These are phyloP conservation scores for Ophioderma brevispina DNA, from an alignment of 35 echinoderm and acorn worm species.

Conservation along the genomic window DNA sequence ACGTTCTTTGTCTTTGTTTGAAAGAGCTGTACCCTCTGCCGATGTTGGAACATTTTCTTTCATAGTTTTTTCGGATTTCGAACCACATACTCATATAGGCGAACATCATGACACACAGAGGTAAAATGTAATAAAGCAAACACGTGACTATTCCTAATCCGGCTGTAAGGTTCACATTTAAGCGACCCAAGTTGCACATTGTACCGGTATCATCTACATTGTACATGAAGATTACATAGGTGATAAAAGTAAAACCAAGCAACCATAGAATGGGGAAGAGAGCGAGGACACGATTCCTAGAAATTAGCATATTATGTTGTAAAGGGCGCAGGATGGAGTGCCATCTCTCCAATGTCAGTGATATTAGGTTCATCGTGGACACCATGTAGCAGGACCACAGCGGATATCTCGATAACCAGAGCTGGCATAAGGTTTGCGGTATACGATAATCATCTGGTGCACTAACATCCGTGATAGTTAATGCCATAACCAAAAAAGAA, in stretches of 20 bases:
- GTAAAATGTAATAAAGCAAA: slow-evolving; percentile 28
- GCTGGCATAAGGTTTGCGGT: neutral
- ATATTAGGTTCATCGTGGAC: slow-evolving; percentile 56
- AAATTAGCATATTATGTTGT: slow-evolving; percentile 1
- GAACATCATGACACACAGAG: slow-evolving; percentile 46
- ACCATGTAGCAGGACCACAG: slow-evolving; percentile 43
- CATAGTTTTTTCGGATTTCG: neutral
- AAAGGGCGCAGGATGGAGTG: slow-evolving; percentile 40
- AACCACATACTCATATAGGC: slow-evolving; percentile 38
- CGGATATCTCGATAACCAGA: slow-evolving; percentile 51
- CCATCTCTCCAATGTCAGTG: slow-evolving; percentile 48
- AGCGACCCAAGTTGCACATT: neutral
- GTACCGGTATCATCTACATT: neutral
- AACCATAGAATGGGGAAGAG: slow-evolving; percentile 28
- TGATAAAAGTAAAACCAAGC: slow-evolving; percentile 20
- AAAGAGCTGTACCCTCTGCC: neutral
- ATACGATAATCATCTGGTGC: neutral
- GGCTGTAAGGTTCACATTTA: neutral
- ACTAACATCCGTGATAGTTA: neutral
- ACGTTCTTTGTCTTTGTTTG: neutral
- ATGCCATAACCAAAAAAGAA: neutral
- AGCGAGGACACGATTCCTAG: neutral
- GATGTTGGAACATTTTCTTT: neutral
- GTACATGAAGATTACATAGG: slow-evolving; percentile 20
- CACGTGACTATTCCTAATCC: slow-evolving; percentile 9